Conservation (phyloP, 2,113 vertebrate genomes). For the Catharus fuscescens region DNA sequence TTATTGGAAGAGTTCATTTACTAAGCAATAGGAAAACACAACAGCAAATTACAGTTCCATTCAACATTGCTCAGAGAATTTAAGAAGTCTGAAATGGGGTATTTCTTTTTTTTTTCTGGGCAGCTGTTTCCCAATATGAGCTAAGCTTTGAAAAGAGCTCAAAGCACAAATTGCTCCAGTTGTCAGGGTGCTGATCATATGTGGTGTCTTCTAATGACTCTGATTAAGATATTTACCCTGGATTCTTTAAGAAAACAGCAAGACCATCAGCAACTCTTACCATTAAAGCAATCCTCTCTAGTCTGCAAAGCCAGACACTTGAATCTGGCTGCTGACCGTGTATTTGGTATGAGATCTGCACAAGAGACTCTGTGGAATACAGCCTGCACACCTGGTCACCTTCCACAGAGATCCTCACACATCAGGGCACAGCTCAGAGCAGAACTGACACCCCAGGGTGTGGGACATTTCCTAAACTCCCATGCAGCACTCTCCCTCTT, state of each 20-base stretch:
- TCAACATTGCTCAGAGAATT: not conserved
- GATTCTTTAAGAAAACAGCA: not conserved
- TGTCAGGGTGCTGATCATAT: not conserved
- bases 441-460: not conserved
- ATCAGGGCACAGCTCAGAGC: not conserved
- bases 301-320: not conserved
- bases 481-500: not conserved
- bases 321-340: not conserved
- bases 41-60: not conserved
- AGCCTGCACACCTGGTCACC: accelerated
- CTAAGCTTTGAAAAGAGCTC: not conserved
- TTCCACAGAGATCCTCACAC: not conserved
- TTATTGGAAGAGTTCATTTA: not conserved
- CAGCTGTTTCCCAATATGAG: not conserved
- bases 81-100: not conserved
- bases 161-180: not conserved
- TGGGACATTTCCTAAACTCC: not conserved
- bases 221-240: not conserved
- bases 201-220: not conserved
- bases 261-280: not conserved
- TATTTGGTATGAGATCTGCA: accelerated
- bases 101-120: not conserved
- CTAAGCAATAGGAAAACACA: not conserved
- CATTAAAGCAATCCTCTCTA: not conserved
- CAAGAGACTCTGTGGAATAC: not conserved